Conservation (phyloP, 2,888 invertebrate species). For the Esperia sulphurella region DNA sequence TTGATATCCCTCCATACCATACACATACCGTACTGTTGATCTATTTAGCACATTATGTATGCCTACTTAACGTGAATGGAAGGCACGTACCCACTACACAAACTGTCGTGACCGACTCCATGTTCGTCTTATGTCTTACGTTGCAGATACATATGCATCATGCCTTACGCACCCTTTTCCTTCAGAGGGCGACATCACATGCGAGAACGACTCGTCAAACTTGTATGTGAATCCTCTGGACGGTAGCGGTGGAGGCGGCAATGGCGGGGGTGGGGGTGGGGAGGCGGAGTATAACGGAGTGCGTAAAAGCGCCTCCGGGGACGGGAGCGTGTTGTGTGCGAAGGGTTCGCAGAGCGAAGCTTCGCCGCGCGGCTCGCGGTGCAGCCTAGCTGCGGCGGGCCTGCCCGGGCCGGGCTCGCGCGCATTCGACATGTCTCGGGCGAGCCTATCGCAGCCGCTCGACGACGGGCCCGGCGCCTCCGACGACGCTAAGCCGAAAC, state of each 20-base stretch:
- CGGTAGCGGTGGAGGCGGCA: slow-evolving; percentile 77
- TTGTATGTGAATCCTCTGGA: slow-evolving; percentile 93
- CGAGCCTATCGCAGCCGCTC: slow-evolving; percentile 61
- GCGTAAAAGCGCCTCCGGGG: slow-evolving; percentile 90
- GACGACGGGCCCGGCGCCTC: slow-evolving; percentile 60
- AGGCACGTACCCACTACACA: slow-evolving; percentile 4
- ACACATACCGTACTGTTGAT: neutral
- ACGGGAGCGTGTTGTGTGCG: slow-evolving; percentile 83
- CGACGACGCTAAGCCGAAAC: slow-evolving; percentile 83
- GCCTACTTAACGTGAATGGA: neutral
- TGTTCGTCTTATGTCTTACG: slow-evolving; percentile 78
- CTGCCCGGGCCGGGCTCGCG: slow-evolving; percentile 20
- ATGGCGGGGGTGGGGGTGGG: slow-evolving; percentile 41
- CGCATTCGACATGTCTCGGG: slow-evolving; percentile 60
- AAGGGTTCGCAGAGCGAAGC: slow-evolving; percentile 76
- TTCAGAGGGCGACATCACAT: slow-evolving; percentile 89
- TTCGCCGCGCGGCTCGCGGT: slow-evolving; percentile 66
- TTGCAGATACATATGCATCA: slow-evolving; percentile 97
- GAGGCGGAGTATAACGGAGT: slow-evolving; percentile 78
- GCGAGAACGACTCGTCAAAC: slow-evolving; percentile 87
- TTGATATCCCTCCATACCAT: neutral
- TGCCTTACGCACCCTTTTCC: slow-evolving; percentile 97
- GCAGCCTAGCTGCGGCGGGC: slow-evolving; percentile 54
- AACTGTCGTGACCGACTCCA: slow-evolving; percentile 52
- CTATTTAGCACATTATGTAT: neutral